These are phyloP conservation scores for Stegophylla sp. DNA, from an alignment of 2,888 invertebrate genomes.

Conservation along the genomic window DNA sequence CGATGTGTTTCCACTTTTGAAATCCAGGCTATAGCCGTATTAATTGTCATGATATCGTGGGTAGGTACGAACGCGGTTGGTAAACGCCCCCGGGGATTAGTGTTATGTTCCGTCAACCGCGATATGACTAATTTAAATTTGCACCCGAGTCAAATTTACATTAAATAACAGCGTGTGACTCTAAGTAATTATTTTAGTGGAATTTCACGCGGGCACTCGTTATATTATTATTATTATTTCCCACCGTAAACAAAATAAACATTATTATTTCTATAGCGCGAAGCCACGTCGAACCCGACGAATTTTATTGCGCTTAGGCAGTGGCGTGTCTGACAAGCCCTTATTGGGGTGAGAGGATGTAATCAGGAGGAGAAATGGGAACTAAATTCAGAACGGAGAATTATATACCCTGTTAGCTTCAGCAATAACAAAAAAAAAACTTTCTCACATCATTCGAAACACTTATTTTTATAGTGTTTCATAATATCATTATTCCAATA, in stretches of 20 bases:
- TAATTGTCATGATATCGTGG: slow-evolving; percentile 27
- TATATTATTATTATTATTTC: too few relatives aligned
- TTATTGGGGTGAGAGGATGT: too few relatives aligned
- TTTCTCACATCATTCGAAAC: too few relatives aligned
- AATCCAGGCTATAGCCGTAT: not conserved
- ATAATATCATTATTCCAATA: too few relatives aligned
- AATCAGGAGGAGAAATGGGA: too few relatives aligned
- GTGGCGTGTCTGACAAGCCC: too few relatives aligned
- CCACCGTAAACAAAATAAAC: not conserved
- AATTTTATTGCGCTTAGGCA: too few relatives aligned
- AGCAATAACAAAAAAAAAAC: too few relatives aligned
- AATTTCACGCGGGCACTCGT: slow-evolving; percentile 3
- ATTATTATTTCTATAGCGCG: not conserved
- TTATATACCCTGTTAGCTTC: too few relatives aligned
- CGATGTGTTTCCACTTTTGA: not conserved
- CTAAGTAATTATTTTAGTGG: slow-evolving; percentile 1
- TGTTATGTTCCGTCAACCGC: slow-evolving; percentile 41
- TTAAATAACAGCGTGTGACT: not conserved
- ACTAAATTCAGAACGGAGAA: too few relatives aligned
- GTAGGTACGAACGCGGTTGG: not conserved
- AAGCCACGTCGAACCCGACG: not conserved
- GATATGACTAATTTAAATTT: slow-evolving; percentile 52
- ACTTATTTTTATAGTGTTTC: too few relatives aligned
- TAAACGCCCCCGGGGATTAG: not conserved
- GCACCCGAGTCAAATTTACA: slow-evolving; percentile 26